Evolutionary conservation across 2,797 vertebrate genomes (phyloP).

Genomic region (Betta splendens): DNA sequence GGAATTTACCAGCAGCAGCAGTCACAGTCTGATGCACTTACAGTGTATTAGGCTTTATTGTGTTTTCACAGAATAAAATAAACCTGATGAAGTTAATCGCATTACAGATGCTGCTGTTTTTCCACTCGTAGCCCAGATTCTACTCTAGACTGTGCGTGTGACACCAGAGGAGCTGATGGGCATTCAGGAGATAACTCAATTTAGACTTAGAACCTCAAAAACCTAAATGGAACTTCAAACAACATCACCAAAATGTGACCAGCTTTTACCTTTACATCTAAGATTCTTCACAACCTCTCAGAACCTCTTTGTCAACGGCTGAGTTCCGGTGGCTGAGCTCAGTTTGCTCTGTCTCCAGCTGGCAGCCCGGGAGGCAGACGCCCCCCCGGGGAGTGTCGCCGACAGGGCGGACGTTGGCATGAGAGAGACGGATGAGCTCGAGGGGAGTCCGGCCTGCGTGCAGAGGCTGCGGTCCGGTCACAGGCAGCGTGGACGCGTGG

Average conservation of each 20-base stretch:
- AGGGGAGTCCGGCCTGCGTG: slow-evolving; percentile 12
- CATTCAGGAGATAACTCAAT: too few species aligned
- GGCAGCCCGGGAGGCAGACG: slow-evolving; percentile 34
- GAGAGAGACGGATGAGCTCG: slow-evolving; percentile 21
- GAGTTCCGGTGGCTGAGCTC: slow-evolving; percentile 43
- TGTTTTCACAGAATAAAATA: too few species aligned
- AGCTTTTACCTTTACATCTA: not conserved
- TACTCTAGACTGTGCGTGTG: too few species aligned
- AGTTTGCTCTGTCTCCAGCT: slow-evolving; percentile 49
- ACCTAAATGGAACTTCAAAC: not conserved
- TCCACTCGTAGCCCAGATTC: too few species aligned
- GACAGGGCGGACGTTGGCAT: slow-evolving; percentile 28
- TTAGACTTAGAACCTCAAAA: too few species aligned
- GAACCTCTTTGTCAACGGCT: slow-evolving; percentile 19
- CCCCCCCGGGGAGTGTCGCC: slow-evolving; percentile 17
- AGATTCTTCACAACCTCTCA: not conserved
- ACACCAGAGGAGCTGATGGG: too few species aligned
- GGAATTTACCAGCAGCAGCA: too few species aligned
- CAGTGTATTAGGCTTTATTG: too few species aligned
- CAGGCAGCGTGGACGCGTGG: too few species aligned
- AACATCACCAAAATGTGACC: not conserved
- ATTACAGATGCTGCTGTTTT: too few species aligned
- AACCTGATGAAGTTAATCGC: too few species aligned
- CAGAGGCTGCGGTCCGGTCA: not conserved
- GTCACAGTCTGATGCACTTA: too few species aligned